Evolutionary conservation across 2,797 vertebrate species (phyloP).

Genomic region (Spinibarbus caldwelli): DNA sequence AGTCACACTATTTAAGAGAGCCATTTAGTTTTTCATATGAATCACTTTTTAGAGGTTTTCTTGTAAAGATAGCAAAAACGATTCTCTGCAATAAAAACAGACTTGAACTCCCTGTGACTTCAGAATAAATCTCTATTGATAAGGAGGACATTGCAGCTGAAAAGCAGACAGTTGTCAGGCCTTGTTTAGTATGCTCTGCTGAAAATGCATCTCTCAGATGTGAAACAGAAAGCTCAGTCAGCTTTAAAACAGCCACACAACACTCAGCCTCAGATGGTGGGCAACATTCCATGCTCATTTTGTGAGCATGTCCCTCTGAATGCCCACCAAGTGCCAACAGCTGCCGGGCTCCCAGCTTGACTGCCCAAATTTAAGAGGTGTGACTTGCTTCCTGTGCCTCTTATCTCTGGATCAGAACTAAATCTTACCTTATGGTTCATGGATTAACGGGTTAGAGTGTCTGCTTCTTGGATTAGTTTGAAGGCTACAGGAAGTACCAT

Average conservation of each 20-base stretch:
- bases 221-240: constrained; percentile 46
- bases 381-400: constrained; percentile 18
- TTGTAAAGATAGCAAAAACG: not conserved
- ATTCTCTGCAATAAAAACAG: not conserved
- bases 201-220: constrained; percentile 15
- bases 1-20: not conserved
- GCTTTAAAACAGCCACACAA: constrained; percentile 28
- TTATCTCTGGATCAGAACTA: constrained; percentile 4
- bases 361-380: constrained; percentile 38
- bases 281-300: constrained; percentile 57
- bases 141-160: not conserved
- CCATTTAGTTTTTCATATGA: not conserved
- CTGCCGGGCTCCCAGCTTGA: constrained; percentile 55
- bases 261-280: constrained; percentile 12
- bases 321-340: constrained; percentile 61
- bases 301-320: constrained; percentile 52
- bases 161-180: constrained; percentile 10
- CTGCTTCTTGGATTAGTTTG: not conserved
- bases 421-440: constrained; percentile 4
- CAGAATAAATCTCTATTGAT: constrained; percentile 7
- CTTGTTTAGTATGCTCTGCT: constrained; percentile 19
- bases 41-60: not conserved
- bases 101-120: not conserved
- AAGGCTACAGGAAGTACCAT: constrained; percentile 5
- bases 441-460: not conserved